A percentile compares a stretch with the other conserved stretches of the same genome.
Conservation (phyloP, 2,797 vertebrate genomes). For the Hypotaenidia okinawae region DNA sequence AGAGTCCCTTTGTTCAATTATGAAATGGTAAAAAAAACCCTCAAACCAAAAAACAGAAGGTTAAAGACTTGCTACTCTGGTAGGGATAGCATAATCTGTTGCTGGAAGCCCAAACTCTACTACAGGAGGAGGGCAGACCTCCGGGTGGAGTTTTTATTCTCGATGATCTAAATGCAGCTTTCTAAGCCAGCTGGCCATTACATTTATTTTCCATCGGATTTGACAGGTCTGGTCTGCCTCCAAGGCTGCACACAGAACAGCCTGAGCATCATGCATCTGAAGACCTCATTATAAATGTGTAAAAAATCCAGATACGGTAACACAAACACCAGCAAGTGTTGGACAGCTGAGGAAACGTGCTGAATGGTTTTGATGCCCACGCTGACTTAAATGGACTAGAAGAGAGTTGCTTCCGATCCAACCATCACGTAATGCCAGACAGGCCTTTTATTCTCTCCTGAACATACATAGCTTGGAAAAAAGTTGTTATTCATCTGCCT, state of each 20-base stretch:
- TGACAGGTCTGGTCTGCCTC: constrained; percentile 51
- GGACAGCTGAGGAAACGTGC: constrained; percentile 23
- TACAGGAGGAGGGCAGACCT: neutral
- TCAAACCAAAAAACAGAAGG: accelerated
- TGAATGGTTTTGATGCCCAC: neutral
- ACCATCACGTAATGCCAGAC: neutral
- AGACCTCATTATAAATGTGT: constrained; percentile 39
- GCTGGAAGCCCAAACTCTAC: neutral
- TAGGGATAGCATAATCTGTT: neutral
- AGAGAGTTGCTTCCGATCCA: neutral
- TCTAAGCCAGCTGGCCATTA: constrained; percentile 36
- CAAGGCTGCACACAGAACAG: constrained; percentile 41
- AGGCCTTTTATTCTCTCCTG: neutral
- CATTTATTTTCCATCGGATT: constrained; percentile 50
- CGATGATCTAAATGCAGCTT: constrained; percentile 35
- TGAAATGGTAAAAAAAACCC: neutral
- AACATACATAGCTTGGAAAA: neutral
- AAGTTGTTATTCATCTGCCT: neutral
- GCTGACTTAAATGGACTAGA: neutral
- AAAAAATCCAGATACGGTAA: constrained; percentile 23
- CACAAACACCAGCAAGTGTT: constrained; percentile 24
- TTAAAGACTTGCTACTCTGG: neutral
- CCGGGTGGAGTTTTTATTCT: neutral
- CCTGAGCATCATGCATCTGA: neutral
- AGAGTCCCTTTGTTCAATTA: neutral